Evolutionary conservation across 1,140 invertebrate species (phyloP).

Genomic region (Luehdorfia chinensis): DNA sequence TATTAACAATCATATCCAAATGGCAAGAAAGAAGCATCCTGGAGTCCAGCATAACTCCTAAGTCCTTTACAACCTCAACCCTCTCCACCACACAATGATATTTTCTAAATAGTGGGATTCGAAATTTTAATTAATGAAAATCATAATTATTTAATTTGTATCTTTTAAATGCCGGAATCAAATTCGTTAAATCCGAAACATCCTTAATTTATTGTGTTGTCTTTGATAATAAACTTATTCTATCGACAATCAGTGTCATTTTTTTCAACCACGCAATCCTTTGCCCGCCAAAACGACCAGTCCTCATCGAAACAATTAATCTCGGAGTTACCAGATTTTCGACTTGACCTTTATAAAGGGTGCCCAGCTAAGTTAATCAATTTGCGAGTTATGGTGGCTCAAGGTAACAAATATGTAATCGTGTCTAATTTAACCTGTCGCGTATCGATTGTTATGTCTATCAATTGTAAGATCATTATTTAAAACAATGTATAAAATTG

Average conservation of each 20-base stretch:
- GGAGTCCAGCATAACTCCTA: too few species aligned
- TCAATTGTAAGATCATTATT: not conserved
- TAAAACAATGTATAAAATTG: not conserved
- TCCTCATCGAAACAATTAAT: conserved; percentile 63
- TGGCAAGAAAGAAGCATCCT: too few species aligned
- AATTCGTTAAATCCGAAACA: too few species aligned
- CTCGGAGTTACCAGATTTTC: conserved; percentile 48
- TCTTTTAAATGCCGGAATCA: too few species aligned
- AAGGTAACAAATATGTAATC: not conserved
- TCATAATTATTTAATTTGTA: too few species aligned
- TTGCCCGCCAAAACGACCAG: conserved; percentile 30
- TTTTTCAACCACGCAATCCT: not conserved
- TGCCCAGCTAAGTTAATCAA: conserved; percentile 53
- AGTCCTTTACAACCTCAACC: too few species aligned
- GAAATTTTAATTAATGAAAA: too few species aligned
- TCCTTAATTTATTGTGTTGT: too few species aligned
- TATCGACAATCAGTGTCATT: conserved; percentile 5
- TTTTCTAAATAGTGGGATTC: too few species aligned
- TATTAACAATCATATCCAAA: too few species aligned
- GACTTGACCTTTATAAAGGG: conserved; percentile 37
- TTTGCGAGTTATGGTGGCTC: conserved; percentile 36
- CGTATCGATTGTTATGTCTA: not conserved
- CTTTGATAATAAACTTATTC: too few species aligned
- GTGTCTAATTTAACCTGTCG: not conserved
- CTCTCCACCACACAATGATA: too few species aligned